phyloP scores from a whole-genome alignment of 2,113 vertebrate genomes.

The Crotalus horridus region DNA sequence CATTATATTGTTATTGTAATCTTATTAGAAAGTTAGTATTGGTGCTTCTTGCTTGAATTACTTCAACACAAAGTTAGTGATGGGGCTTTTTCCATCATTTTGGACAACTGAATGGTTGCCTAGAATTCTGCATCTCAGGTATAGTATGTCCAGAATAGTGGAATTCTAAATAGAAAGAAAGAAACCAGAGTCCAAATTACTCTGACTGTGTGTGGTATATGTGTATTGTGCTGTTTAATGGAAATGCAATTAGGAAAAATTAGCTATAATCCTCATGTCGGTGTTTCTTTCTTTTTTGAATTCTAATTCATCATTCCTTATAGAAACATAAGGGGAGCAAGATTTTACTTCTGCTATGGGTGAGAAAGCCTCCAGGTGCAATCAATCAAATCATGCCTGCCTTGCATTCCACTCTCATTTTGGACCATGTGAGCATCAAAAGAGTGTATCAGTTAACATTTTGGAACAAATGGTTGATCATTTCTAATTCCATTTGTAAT shows the following conservation, averaged over 20 bases:
- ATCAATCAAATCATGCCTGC: slow-evolving; percentile 29
- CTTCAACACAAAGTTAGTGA: background rate
- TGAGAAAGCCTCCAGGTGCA: slow-evolving; percentile 41
- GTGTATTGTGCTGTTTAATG: background rate
- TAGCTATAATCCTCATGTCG: background rate
- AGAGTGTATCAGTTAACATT: slow-evolving; percentile 5
- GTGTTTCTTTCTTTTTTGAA: background rate
- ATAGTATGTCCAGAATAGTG: background rate
- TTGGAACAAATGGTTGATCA: slow-evolving; percentile 25
- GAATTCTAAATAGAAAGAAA: background rate
- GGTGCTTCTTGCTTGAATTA: background rate
- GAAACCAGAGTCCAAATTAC: background rate
- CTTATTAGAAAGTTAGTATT: background rate
- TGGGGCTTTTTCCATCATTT: background rate
- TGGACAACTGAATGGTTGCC: background rate
- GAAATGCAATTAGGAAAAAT: background rate
- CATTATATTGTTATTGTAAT: background rate
- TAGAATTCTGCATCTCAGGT: background rate
- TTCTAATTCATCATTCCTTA: slow-evolving; percentile 2
- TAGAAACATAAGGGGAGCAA: background rate
- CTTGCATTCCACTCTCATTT: slow-evolving; percentile 30
- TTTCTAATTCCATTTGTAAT: slow-evolving; percentile 39
- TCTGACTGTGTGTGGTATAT: background rate
- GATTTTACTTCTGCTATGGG: slow-evolving; percentile 3
- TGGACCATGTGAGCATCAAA: slow-evolving; percentile 33